Percentiles rank a stretch among this genome's conserved stretches.
These are phyloP conservation scores for Pocillopora verrucosa DNA, from an alignment of 64 coral and sea anemone species.

Conservation along the genomic window DNA sequence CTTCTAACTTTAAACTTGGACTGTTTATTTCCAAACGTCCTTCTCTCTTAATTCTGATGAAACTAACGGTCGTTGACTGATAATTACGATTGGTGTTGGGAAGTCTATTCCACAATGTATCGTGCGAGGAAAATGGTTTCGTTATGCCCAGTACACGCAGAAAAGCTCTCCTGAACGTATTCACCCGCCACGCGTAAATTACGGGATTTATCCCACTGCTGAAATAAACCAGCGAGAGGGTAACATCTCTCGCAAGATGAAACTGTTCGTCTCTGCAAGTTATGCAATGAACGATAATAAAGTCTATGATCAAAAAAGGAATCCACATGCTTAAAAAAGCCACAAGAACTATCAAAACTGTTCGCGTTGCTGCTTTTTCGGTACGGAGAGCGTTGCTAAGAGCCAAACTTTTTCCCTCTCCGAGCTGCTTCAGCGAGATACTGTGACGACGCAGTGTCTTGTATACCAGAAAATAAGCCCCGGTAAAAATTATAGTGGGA, in stretches of 20 bases:
- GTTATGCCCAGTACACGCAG: neutral
- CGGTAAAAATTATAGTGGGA: constrained; percentile 22
- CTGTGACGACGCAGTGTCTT: constrained; percentile 33
- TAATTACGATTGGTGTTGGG: neutral
- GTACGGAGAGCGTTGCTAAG: constrained; percentile 3
- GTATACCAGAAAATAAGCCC: constrained; percentile 35
- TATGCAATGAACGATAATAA: constrained; percentile 49
- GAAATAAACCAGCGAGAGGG: constrained; percentile 49
- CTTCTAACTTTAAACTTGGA: no score
- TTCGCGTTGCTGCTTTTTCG: constrained; percentile 45
- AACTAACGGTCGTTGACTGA: no score
- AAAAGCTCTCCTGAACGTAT: constrained; percentile 33
- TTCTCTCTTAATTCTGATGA: no score
- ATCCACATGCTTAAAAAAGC: constrained; percentile 40
- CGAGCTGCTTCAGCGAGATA: neutral
- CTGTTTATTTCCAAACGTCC: no score
- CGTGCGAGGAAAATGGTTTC: neutral
- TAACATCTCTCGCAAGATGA: constrained; percentile 38
- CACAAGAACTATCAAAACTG: constrained; percentile 26
- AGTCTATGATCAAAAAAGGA: constrained; percentile 41
- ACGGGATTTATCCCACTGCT: constrained; percentile 57
- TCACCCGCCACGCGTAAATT: constrained; percentile 39
- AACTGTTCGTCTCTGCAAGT: constrained; percentile 23
- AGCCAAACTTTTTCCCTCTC: neutral
- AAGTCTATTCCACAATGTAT: neutral